Percentiles rank a stretch among this genome's conserved stretches.
phyloP scores from a whole-genome alignment of 2,888 invertebrate species.

The Trilocha varians region DNA sequence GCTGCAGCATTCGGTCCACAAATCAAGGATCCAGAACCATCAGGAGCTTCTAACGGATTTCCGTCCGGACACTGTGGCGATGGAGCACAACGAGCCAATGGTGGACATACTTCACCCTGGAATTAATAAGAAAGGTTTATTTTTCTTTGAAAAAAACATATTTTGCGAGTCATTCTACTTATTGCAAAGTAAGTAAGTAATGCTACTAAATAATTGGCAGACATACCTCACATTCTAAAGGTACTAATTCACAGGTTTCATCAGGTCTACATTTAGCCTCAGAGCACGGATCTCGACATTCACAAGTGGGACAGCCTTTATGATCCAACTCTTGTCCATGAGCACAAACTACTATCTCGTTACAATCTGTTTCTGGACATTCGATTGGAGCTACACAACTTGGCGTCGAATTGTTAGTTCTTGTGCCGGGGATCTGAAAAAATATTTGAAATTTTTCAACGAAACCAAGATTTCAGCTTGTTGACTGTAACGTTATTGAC shows the following conservation, averaged over 20 bases:
- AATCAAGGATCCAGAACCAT: constrained; percentile 65
- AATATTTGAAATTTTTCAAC: neutral
- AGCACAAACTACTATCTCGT: constrained; percentile 36
- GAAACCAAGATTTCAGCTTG: neutral
- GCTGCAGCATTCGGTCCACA: constrained; percentile 85
- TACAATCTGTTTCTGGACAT: constrained; percentile 46
- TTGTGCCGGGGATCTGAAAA: constrained; percentile 73
- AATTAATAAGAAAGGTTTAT: neutral
- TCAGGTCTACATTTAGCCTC: constrained; percentile 79
- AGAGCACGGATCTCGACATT: constrained; percentile 84
- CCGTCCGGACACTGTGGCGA: constrained; percentile 49
- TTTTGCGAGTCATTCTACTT: no score
- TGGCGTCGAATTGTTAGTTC: constrained; percentile 74
- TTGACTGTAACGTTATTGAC: no score
- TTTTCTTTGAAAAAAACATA: no score
- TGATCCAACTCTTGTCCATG: constrained; percentile 52
- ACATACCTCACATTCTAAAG: constrained; percentile 57
- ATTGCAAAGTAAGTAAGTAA: no score
- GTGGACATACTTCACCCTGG: constrained; percentile 78
- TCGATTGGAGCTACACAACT: constrained; percentile 40
- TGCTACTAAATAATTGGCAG: neutral
- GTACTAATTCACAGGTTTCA: constrained; percentile 64
- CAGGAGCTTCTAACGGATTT: constrained; percentile 53
- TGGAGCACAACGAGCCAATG: constrained; percentile 86
- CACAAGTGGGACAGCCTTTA: constrained; percentile 82